Percentiles rank a stretch among this genome's conserved stretches.
These are phyloP conservation scores for Plagiodera versicolora DNA, from an alignment of 2,888 invertebrate genomes.

Conservation along the genomic window DNA sequence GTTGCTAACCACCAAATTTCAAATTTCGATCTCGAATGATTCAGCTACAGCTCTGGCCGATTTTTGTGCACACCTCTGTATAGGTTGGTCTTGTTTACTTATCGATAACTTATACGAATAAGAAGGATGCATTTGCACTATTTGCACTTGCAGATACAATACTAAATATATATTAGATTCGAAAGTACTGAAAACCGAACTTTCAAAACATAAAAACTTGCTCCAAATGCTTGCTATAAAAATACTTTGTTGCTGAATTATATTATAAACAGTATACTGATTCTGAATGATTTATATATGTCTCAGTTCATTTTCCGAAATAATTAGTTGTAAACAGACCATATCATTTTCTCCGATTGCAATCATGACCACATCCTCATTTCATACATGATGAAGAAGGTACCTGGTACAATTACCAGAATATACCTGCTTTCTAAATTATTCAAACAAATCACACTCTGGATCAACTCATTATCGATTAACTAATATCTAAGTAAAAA, in stretches of 20 bases:
- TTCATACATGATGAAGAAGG: slow-evolving; percentile 22
- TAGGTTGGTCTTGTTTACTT: too few relatives aligned
- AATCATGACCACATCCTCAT: slow-evolving; percentile 1
- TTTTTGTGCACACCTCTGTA: too few relatives aligned
- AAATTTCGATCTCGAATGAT: too few relatives aligned
- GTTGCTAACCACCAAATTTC: too few relatives aligned
- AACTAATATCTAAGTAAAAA: neutral
- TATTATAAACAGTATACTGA: neutral
- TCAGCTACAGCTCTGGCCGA: too few relatives aligned
- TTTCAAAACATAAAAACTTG: too few relatives aligned
- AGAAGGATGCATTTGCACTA: too few relatives aligned
- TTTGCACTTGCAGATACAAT: too few relatives aligned
- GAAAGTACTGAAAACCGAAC: too few relatives aligned
- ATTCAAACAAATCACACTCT: slow-evolving; percentile 24
- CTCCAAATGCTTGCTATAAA: too few relatives aligned
- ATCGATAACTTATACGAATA: too few relatives aligned
- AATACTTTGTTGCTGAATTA: neutral
- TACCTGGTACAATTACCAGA: slow-evolving; percentile 28
- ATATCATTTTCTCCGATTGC: neutral
- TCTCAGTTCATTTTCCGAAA: neutral
- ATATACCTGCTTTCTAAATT: slow-evolving; percentile 31
- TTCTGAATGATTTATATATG: neutral
- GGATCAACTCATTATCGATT: neutral
- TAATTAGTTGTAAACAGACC: slow-evolving; percentile 2
- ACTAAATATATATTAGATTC: too few relatives aligned